Base-by-base conservation (phyloP, 2,797 vertebrate species). In the Microctenopoma stevenorrisi region DNA sequence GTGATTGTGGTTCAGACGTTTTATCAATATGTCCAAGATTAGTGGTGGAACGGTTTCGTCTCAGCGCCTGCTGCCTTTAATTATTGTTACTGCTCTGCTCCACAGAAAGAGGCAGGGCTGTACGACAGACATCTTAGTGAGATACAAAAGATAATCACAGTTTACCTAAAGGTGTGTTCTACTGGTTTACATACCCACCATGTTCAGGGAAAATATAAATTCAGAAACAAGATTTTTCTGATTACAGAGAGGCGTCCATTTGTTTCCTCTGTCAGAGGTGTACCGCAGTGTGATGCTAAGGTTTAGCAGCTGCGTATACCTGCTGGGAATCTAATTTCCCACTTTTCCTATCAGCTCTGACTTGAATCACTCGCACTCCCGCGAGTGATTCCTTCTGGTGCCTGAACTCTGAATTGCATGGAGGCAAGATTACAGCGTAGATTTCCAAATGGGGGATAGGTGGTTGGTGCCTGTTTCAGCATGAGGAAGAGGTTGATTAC, bases 11-110 rank as follows among this genome's bases (percentile, higher is more conserved):
- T 49, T 71, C 42, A 52, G 88, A 81, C 83, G 63, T 73, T 56
- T 86, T 68, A 89, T 93, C 89, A 80, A 91, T 89, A 75, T 12
- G 37, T 14, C 6, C 51, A 48, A 70, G 70, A 83, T 86, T 74
- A 61, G 56, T 3, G 10, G 44, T 68, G 38, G 48, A 30, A 74
- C 12, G 1, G 7, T 68, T 64, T 72, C 58, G 68, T 70, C 75
- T 74, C 71, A 82, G 76, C 56, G 60, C 83, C 69, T 48, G 50
- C 55, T 51, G 54, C 25, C 40, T 82, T 86, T 76, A 71, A 78
- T 81, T 81, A 75, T 30, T 0, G 2, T 40, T 52, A n/a, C 64
- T 58, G 78, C 71, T 69, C 25, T 13, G 42, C 58, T 50, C 50
- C 38, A 47, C 67, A 59, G 40, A 51, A 49, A 9, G 13, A 22